Evolutionary conservation across 2,888 invertebrate genomes (phyloP), one percentile per base, ranked within the genome.

Genomic region (Epinotia demarniana): DNA sequence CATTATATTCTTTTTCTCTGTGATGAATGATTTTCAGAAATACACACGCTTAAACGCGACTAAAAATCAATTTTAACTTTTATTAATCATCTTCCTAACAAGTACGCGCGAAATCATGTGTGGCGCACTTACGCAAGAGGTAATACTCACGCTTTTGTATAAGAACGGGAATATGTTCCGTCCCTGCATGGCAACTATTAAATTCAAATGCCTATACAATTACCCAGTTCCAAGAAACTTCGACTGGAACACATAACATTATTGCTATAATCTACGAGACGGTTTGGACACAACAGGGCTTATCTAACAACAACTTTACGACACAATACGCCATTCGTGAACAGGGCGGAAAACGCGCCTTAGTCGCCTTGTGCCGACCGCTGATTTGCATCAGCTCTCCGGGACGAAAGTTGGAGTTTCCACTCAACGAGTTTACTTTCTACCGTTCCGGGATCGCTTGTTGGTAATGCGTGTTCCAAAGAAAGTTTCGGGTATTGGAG

Each of bases 341-440:
- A 43, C 33, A 43, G 18, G 11, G 11, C 67, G 33, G 67, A 18
- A 66, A 68, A 68, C 19, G 18, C 8, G 6, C 46, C 46, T 69
- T 69, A 46, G 9, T n/a, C 46, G n/a, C 58, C 69, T 69, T 60
- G 57, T 39, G 55, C 67, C 55, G 55, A 43, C 63, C 73, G 18
- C 60, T 43, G 67, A 68, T 73, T 73, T 73, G 73, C 73, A 73
- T 73, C 61, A 49, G 64, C 12, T 66, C 23, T n/a, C 33, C 58
- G 33, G 53, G 33, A 67, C 60, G 66, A 73, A 73, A 73, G 60
- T 73, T 73, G 33, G 27, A 23, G 27, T 58, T 55, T 19, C 55
- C 39, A 63, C 66, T 53, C 60, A 49, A 60, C 64, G 39, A 39
- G 33, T 68, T 62, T 67, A 68, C 61, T 67, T 67, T 39, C 19